Evolutionary conservation across 2,113 vertebrate genomes (phyloP).

Genomic region (Ancistrus triradiatus): DNA sequence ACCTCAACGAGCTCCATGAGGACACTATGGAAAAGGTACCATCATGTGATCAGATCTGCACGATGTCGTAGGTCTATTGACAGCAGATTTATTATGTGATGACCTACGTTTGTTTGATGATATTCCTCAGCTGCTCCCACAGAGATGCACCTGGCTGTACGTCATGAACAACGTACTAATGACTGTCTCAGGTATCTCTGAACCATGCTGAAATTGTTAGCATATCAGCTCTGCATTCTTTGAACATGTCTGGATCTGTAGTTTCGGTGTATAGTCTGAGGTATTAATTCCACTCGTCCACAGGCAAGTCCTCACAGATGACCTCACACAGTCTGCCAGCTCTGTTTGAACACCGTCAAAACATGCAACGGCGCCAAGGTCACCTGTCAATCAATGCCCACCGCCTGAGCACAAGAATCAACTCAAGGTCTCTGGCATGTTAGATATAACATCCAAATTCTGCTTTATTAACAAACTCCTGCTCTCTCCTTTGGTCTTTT

Average conservation of each 20-base stretch:
- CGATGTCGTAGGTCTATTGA: too few species aligned
- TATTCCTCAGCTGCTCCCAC: conserved; percentile 75
- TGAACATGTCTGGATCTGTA: neutral
- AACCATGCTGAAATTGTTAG: conserved; percentile 32
- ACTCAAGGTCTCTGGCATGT: conserved; percentile 28
- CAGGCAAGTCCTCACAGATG: conserved; percentile 55
- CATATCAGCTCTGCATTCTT: neutral
- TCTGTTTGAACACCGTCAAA: conserved; percentile 47
- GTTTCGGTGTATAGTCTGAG: neutral
- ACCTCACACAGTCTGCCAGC: conserved; percentile 47
- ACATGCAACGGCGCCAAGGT: conserved; percentile 45
- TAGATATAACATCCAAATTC: neutral
- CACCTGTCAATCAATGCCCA: conserved; percentile 50
- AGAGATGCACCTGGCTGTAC: conserved; percentile 84
- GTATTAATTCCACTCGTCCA: neutral
- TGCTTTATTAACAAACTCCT: too few species aligned
- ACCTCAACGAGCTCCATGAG: conserved; percentile 89
- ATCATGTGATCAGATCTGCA: neutral
- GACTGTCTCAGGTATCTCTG: conserved; percentile 79
- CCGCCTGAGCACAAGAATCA: conserved; percentile 47
- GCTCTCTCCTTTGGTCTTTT: too few species aligned
- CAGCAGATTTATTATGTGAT: too few species aligned
- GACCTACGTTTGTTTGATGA: too few species aligned
- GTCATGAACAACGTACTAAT: conserved; percentile 87
- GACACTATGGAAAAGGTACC: conserved; percentile 87